These are phyloP conservation scores for Alaudala cheleensis DNA, from an alignment of 2,113 vertebrate species.

Conservation along the genomic window DNA sequence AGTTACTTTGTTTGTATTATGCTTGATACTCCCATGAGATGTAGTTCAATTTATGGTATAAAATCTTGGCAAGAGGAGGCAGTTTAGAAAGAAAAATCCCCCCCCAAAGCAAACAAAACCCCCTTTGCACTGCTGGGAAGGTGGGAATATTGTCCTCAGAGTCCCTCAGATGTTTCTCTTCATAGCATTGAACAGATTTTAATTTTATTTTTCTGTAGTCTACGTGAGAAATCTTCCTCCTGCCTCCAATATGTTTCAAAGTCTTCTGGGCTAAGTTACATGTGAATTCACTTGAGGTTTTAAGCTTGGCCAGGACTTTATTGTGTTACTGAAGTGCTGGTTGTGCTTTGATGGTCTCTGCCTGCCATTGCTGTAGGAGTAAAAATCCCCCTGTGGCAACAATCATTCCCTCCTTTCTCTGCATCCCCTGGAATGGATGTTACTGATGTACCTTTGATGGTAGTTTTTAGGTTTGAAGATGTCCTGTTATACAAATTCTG, in stretches of 20 bases:
- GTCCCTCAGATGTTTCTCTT: not conserved
- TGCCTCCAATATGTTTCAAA: not conserved
- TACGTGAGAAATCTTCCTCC: not conserved
- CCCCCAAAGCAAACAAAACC: not conserved
- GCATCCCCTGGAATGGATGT: not conserved
- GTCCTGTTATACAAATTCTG: not conserved
- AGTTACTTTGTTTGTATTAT: conserved; percentile 47
- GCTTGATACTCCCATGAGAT: conserved; percentile 22
- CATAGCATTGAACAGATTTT: not conserved
- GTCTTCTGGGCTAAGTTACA: not conserved
- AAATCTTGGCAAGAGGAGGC: conserved; percentile 32
- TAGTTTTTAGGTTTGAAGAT: not conserved
- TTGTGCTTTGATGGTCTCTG: not conserved
- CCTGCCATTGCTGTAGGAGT: not conserved
- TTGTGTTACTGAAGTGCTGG: not conserved
- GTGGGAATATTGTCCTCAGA: not conserved
- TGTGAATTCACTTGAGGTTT: not conserved
- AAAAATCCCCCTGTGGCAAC: not conserved
- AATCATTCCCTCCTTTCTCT: accelerated
- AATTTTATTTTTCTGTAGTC: not conserved
- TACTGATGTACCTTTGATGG: not conserved
- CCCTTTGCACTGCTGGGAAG: not conserved
- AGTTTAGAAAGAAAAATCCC: not conserved
- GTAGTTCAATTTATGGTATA: conserved; percentile 3
- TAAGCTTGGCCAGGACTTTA: not conserved